Evolutionary conservation across 1,140 invertebrate genomes (phyloP).

Genomic region (Cephus cinctus): DNA sequence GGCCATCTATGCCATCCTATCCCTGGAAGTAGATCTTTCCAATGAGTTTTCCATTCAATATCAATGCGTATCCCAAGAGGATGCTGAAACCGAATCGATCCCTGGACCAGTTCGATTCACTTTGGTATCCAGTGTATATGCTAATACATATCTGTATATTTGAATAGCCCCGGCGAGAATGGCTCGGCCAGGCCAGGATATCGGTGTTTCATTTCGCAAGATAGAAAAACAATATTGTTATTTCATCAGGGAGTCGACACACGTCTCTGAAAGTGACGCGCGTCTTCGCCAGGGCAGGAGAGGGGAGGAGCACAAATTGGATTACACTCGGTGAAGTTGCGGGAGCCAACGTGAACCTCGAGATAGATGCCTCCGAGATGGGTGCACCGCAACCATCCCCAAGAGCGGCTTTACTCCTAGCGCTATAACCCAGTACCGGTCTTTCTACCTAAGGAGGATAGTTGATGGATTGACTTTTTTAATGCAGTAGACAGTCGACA

Average conservation of each 20-base stretch:
- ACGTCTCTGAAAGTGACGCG: slow-evolving; percentile 50
- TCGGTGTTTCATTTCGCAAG: slow-evolving; percentile 13
- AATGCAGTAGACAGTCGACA: slow-evolving; percentile 38
- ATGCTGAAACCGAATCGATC: no score
- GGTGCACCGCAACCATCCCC: no score
- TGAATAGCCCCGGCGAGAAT: neutral
- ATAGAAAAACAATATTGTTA: slow-evolving; percentile 50
- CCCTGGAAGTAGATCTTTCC: no score
- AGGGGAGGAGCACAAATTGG: slow-evolving; percentile 48
- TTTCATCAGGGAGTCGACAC: slow-evolving; percentile 49
- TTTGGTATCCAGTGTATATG: neutral
- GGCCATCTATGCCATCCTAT: no score
- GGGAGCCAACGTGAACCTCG: neutral
- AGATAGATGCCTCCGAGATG: neutral
- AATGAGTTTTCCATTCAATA: slow-evolving; percentile 9
- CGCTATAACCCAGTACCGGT: no score
- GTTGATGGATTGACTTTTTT: slow-evolving; percentile 48
- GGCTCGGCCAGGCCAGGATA: slow-evolving; percentile 11
- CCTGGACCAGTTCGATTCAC: neutral
- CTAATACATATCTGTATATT: neutral
- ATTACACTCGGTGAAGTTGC: slow-evolving; percentile 43
- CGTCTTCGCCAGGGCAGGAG: slow-evolving; percentile 20
- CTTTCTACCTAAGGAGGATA: no score
- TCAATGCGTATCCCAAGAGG: neutral
- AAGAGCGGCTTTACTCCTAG: no score